Conservation (phyloP, 2,888 invertebrate species). For the Deilephila elpenor region DNA sequence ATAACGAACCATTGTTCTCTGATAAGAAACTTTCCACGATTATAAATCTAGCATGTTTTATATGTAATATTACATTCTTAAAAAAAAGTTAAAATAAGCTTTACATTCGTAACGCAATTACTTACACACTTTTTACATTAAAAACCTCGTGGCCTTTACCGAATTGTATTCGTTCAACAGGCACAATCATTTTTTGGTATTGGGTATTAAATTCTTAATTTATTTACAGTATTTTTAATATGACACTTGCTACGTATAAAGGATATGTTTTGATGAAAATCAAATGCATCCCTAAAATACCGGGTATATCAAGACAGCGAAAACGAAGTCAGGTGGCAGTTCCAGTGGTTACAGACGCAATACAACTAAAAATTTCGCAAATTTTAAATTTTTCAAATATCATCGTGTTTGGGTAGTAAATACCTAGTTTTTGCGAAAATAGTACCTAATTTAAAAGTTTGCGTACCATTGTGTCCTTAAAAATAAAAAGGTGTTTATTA, state of each 20-base stretch:
- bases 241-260: background rate
- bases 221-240: background rate
- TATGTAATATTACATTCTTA: background rate
- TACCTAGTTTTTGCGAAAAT: no score
- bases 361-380: no score
- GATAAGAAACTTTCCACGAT: no score
- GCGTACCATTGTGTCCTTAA: no score
- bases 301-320: no score
- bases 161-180: background rate
- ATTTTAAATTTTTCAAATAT: no score
- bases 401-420: no score
- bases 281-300: background rate
- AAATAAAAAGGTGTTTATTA: no score
- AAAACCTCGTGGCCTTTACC: background rate
- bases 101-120: background rate
- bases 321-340: no score
- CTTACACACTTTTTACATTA: background rate
- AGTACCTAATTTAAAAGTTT: no score
- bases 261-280: background rate
- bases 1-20: no score
- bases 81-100: background rate
- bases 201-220: background rate
- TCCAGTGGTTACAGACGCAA: no score
- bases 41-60: background rate
- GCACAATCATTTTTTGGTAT: constrained; percentile 2